Conservation (phyloP, 2,113 vertebrate genomes). For the Pluvialis apricaria region DNA sequence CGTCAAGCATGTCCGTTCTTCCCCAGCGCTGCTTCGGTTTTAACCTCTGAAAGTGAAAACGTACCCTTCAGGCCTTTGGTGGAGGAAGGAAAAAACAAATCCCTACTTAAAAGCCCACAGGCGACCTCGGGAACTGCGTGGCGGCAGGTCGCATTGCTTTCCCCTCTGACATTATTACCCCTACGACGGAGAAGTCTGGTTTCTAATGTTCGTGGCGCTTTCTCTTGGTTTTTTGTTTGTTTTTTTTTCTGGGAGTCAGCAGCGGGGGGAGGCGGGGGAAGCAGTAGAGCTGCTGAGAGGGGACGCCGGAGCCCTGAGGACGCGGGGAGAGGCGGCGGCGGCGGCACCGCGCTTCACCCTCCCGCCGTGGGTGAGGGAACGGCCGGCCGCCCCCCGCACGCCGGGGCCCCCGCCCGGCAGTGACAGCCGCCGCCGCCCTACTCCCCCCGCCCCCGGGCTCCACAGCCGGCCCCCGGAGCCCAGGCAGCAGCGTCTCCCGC, state of each 20-base stretch:
- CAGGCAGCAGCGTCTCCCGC: background rate
- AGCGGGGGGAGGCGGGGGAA: background rate
- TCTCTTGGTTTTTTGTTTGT: background rate
- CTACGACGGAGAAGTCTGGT: rapidly evolving
- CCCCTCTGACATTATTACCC: background rate
- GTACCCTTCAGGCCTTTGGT: background rate
- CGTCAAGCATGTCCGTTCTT: constrained; percentile 25
- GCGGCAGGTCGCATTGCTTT: background rate
- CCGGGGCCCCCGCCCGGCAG: background rate
- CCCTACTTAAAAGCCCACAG: background rate
- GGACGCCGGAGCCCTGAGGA: background rate
- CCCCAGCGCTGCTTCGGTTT: background rate
- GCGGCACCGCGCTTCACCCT: background rate
- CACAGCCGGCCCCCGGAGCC: background rate
- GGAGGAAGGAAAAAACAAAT: background rate
- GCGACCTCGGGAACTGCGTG: background rate
- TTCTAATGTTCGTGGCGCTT: background rate
- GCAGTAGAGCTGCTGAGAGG: background rate
- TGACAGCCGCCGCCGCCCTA: background rate
- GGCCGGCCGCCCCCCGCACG: background rate
- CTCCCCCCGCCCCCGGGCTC: background rate
- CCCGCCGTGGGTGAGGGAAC: no score
- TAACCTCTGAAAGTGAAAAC: constrained; percentile 59
- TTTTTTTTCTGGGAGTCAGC: background rate
- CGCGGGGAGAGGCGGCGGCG: background rate